Evolutionary conservation across 2,797 vertebrate species (phyloP).

Genomic region (Spatula clypeata): DNA sequence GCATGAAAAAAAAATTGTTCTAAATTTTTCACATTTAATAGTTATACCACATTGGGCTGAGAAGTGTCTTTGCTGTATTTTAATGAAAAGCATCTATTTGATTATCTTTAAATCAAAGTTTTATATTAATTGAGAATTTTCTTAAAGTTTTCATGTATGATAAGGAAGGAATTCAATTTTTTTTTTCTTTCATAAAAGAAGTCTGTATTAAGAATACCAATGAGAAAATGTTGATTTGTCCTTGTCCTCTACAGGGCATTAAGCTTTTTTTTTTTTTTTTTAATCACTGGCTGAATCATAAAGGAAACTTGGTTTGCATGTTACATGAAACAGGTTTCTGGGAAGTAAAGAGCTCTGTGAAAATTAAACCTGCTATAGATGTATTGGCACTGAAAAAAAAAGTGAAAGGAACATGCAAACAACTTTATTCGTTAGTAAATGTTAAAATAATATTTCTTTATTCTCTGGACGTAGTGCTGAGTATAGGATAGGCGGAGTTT

Average conservation of each 20-base stretch:
- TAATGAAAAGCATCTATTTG: background rate
- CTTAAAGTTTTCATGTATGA: background rate
- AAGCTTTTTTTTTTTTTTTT: background rate
- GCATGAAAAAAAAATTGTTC: background rate
- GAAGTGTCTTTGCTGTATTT: background rate
- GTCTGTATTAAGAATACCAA: fast-evolving
- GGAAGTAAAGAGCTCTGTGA: background rate
- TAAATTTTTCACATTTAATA: background rate
- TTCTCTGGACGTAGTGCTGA: fast-evolving
- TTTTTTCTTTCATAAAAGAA: background rate
- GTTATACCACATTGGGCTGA: background rate
- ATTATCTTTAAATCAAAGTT: background rate
- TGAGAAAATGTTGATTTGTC: background rate
- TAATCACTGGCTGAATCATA: background rate
- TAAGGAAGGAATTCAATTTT: background rate
- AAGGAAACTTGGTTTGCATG: background rate
- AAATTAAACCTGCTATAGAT: background rate
- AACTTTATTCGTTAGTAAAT: background rate
- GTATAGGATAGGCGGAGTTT: background rate
- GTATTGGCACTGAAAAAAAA: background rate
- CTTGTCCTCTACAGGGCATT: background rate
- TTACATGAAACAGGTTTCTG: background rate
- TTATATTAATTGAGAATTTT: background rate
- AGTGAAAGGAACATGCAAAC: background rate
- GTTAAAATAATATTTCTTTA: background rate